A percentile compares a stretch with the other conserved stretches of the same genome.
Conservation (phyloP, 2,797 vertebrate genomes). For the Eleutherodactylus coqui region DNA sequence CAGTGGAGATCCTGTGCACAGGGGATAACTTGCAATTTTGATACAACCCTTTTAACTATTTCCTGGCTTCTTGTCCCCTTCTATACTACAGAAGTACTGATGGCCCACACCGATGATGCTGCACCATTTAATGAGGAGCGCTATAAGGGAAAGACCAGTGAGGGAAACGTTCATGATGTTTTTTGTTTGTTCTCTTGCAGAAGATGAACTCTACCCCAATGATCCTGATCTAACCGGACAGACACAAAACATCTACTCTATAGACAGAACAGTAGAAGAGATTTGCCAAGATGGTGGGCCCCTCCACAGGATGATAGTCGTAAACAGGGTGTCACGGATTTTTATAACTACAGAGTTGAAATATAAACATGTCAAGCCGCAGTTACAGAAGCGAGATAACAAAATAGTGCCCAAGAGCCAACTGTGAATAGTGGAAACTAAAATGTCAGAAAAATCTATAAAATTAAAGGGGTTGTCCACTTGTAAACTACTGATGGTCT, state of each 20-base stretch:
- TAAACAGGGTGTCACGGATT: conserved; percentile 58
- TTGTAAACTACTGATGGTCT: no score
- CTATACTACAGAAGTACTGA: not conserved
- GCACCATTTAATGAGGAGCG: no score
- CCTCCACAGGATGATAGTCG: conserved; percentile 71
- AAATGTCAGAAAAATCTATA: not conserved
- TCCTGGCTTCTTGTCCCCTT: not conserved
- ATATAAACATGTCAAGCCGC: conserved; percentile 73
- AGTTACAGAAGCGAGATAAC: conserved; percentile 57
- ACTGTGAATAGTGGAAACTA: conserved; percentile 60
- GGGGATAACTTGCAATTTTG: no score
- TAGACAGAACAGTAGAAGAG: conserved; percentile 73
- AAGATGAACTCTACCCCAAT: conserved; percentile 78
- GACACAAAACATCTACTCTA: conserved; percentile 63
- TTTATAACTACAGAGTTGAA: conserved; percentile 70
- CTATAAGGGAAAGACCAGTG: no score
- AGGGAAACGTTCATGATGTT: not conserved
- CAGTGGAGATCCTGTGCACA: no score
- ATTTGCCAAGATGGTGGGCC: conserved; percentile 69
- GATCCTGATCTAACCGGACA: conserved; percentile 73
- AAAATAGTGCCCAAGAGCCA: conserved; percentile 63
- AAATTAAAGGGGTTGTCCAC: no score
- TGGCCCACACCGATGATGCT: not conserved
- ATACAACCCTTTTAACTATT: no score
- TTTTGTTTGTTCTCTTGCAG: conserved; percentile 62